Percentiles rank a stretch among this genome's conserved stretches.
phyloP scores from a whole-genome alignment of 1,140 invertebrate genomes.

The Drosophila littoralis region DNA sequence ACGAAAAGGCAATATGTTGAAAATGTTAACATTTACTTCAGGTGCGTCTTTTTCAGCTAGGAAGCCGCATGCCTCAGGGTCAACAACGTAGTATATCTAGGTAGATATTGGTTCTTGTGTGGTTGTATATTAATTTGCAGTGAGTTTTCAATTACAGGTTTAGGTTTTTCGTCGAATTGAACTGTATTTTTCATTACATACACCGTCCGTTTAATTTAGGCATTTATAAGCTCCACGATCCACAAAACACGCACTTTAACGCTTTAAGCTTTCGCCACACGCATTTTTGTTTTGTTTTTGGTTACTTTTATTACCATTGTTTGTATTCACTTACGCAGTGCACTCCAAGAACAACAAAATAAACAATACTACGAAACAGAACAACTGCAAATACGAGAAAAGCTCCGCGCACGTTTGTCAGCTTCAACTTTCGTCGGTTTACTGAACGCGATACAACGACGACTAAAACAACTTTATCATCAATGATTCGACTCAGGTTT shows the following conservation, averaged over 20 bases:
- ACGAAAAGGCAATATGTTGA: neutral
- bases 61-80: conserved; percentile 61
- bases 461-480: conserved; percentile 53
- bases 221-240: conserved; percentile 15
- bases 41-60: conserved; percentile 14
- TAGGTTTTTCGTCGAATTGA: neutral
- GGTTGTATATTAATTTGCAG: conserved; percentile 10
- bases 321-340: conserved; percentile 2
- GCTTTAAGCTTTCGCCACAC: neutral
- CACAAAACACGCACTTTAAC: conserved; percentile 3
- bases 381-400: conserved; percentile 20
- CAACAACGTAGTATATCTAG: conserved; percentile 57
- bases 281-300: neutral
- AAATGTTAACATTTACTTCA: conserved; percentile 29
- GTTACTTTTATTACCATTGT: conserved; percentile 6
- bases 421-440: conserved; percentile 73
- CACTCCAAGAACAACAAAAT: neutral
- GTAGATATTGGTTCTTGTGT: conserved; percentile 7
- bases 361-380: conserved; percentile 14
- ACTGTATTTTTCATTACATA: neutral
- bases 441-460: conserved; percentile 56
- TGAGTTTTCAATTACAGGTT: conserved; percentile 75
- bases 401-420: conserved; percentile 59
- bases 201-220: conserved; percentile 4
- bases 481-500: conserved; percentile 30